Percentiles rank a stretch among this genome's conserved stretches.
phyloP scores from a whole-genome alignment of 2,113 vertebrate species.

The Tragelaphus strepsiceros region DNA sequence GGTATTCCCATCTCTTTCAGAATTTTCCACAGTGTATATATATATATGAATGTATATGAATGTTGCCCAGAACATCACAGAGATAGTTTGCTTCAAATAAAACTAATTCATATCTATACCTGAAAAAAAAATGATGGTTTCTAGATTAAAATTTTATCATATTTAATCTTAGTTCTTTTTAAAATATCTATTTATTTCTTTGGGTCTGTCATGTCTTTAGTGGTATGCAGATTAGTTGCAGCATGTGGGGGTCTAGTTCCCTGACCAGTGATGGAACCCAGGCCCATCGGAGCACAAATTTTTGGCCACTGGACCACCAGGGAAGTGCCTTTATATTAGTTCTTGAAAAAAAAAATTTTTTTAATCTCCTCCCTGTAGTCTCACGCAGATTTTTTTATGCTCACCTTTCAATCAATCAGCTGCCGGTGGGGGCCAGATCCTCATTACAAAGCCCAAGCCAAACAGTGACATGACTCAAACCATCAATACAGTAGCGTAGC shows the following conservation, averaged over 20 bases:
- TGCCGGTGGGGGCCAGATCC: too few species aligned
- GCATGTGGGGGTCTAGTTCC: background rate
- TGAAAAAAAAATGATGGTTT: background rate
- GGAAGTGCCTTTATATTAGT: background rate
- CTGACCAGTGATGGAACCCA: background rate
- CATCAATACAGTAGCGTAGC: too few species aligned
- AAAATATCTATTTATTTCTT: background rate
- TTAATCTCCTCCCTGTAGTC: background rate
- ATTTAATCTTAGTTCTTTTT: background rate
- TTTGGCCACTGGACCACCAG: background rate
- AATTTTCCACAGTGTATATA: too few species aligned
- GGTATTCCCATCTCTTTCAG: too few species aligned
- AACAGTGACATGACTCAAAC: too few species aligned
- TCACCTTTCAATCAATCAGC: background rate
- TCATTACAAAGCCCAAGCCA: too few species aligned
- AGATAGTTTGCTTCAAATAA: background rate
- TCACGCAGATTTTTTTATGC: background rate
- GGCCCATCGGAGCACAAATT: background rate
- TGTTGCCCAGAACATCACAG: background rate
- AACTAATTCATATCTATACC: background rate
- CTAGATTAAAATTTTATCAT: background rate
- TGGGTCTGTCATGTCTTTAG: background rate
- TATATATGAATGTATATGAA: background rate
- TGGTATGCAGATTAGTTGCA: background rate
- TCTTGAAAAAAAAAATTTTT: background rate